Conservation (phyloP, 2,888 invertebrate species). For the Parnassius mnemosyne region DNA sequence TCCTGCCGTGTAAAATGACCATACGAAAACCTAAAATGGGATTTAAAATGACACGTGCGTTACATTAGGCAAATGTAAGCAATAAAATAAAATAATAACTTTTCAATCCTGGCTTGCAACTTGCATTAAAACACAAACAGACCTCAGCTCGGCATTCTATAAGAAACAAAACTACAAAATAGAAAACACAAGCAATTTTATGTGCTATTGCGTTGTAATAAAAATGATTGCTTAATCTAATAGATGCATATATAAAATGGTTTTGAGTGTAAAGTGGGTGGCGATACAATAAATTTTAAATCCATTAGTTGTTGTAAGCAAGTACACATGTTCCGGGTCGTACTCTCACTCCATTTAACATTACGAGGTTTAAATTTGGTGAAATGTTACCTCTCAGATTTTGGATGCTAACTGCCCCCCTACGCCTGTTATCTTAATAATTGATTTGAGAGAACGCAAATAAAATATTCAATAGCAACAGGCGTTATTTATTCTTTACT, state of each 20-base stretch:
- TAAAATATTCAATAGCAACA: too few relatives aligned
- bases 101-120: conserved; percentile 1
- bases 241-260: conserved; percentile 13
- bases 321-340: conserved; percentile 74
- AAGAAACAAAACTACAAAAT: conserved; percentile 7
- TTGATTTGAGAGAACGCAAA: conserved; percentile 23
- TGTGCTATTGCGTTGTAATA: not conserved
- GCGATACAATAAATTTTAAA: conserved; percentile 76
- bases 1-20: too few relatives aligned
- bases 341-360: conserved; percentile 73
- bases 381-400: conserved; percentile 67
- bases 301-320: conserved; percentile 70
- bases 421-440: conserved; percentile 32
- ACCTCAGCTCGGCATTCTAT: conserved; percentile 6
- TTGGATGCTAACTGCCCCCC: conserved; percentile 44
- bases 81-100: conserved; percentile 3
- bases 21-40: not conserved
- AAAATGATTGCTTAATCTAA: not conserved
- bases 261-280: conserved; percentile 58
- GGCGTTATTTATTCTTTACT: too few relatives aligned
- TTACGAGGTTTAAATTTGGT: conserved; percentile 77
- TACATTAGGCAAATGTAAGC: conserved; percentile 3
- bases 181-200: not conserved
- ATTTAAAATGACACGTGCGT: conserved; percentile 7
- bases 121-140: conserved; percentile 11